A percentile compares a stretch with the other conserved stretches of the same genome.
Conservation (phyloP, 2,113 vertebrate species). For the Morone chrysops region DNA sequence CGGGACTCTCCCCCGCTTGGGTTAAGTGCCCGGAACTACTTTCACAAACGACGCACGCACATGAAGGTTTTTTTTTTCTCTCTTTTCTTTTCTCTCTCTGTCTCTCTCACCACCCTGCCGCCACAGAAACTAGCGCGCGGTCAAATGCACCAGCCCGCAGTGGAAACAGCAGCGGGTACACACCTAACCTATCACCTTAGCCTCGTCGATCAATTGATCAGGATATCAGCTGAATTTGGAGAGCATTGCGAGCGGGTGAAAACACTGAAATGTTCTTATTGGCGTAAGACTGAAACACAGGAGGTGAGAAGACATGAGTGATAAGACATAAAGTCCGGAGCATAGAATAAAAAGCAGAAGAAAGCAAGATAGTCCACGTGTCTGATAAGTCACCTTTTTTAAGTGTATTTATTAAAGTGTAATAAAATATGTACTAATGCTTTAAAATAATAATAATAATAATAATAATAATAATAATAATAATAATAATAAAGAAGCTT, state of each 20-base stretch:
- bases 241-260: too few species aligned
- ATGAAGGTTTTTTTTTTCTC: constrained; percentile 33
- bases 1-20: constrained; percentile 79
- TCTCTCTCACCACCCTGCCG: constrained; percentile 68
- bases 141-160: constrained; percentile 46
- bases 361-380: not conserved
- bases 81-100: not conserved
- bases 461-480: too few species aligned
- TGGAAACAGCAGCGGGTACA: not conserved
- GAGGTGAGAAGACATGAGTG: not conserved
- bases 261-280: too few species aligned
- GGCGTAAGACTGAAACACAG: too few species aligned
- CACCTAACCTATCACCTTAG: not conserved
- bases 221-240: not conserved
- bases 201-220: not conserved
- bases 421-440: not conserved
- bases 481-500: not conserved
- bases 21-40: constrained; percentile 86
- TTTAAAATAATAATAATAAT: not conserved
- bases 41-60: constrained; percentile 75
- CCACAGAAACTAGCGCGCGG: constrained; percentile 83
- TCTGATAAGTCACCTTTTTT: not conserved
- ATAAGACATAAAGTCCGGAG: not conserved
- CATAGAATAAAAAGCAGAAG: not conserved
- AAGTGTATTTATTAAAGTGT: not conserved